Conservation (phyloP, 2,113 vertebrate genomes). For the Phalacrocorax pelagicus region DNA sequence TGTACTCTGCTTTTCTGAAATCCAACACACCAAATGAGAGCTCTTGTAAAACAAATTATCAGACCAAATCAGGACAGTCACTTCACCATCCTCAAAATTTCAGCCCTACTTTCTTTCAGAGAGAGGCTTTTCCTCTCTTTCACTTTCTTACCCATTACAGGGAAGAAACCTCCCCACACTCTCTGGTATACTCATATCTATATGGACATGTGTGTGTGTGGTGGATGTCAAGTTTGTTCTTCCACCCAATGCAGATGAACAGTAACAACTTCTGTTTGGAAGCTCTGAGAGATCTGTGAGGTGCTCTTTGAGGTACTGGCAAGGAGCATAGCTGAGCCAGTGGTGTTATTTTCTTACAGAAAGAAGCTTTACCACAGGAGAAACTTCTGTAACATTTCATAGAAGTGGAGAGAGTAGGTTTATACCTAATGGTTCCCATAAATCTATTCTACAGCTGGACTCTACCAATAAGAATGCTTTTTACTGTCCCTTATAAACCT, state of each 20-base stretch:
- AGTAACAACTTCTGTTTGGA: not conserved
- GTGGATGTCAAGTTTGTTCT: not conserved
- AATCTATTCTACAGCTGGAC: not conserved
- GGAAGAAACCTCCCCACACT: not conserved
- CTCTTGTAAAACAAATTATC: not conserved
- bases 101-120: not conserved
- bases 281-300: not conserved
- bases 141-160: not conserved
- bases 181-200: rapidly evolving
- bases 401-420: not conserved
- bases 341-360: not conserved
- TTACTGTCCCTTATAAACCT: not conserved
- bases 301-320: not conserved
- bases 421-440: not conserved
- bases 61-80: not conserved
- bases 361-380: not conserved
- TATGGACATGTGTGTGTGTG: not conserved
- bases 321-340: not conserved
- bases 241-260: not conserved
- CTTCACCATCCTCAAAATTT: not conserved
- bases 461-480: not conserved
- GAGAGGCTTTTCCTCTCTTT: not conserved
- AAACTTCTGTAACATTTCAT: not conserved
- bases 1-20: not conserved
- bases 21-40: not conserved